Percentiles rank a stretch among this genome's conserved stretches.
These are phyloP conservation scores for Chrysomela aeneicollis DNA, from an alignment of 2,888 invertebrate genomes.

Conservation along the genomic window DNA sequence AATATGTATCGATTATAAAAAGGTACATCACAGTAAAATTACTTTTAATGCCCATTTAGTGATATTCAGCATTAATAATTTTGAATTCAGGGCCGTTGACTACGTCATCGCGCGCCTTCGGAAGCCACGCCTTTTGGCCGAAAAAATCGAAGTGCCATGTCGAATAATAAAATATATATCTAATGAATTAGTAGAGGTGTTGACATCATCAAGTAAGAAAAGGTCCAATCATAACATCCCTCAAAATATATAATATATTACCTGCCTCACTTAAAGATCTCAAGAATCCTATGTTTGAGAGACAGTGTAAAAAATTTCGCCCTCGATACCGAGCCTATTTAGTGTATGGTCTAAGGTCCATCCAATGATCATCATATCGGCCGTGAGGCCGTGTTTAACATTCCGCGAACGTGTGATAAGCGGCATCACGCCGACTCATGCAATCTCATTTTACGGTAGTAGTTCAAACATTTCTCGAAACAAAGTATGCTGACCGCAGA, in stretches of 20 bases:
- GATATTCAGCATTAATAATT: too few species aligned
- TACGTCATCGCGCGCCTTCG: too few species aligned
- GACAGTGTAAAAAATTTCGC: not conserved
- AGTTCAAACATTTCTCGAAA: conserved; percentile 3
- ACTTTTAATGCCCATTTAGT: too few species aligned
- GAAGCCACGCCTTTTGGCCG: too few species aligned
- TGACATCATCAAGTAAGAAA: not conserved
- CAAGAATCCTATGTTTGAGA: not conserved
- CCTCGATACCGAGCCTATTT: too few species aligned
- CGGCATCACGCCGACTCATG: not conserved
- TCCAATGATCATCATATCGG: not conserved
- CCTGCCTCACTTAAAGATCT: not conserved
- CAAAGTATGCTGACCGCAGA: not conserved
- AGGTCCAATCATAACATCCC: not conserved
- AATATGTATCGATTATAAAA: too few species aligned
- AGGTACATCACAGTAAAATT: too few species aligned
- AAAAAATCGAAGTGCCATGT: too few species aligned
- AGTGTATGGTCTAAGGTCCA: too few species aligned
- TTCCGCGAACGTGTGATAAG: conserved; percentile 2
- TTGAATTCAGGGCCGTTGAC: too few species aligned
- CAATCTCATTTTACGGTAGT: conserved; percentile 4
- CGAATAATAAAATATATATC: too few species aligned
- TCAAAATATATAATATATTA: not conserved
- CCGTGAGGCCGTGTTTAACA: conserved; percentile 1
- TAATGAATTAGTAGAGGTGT: too few species aligned